A percentile compares a stretch with the other conserved stretches of the same genome.
phyloP scores from a whole-genome alignment of 2,113 vertebrate species.

The Mesitornis unicolor region DNA sequence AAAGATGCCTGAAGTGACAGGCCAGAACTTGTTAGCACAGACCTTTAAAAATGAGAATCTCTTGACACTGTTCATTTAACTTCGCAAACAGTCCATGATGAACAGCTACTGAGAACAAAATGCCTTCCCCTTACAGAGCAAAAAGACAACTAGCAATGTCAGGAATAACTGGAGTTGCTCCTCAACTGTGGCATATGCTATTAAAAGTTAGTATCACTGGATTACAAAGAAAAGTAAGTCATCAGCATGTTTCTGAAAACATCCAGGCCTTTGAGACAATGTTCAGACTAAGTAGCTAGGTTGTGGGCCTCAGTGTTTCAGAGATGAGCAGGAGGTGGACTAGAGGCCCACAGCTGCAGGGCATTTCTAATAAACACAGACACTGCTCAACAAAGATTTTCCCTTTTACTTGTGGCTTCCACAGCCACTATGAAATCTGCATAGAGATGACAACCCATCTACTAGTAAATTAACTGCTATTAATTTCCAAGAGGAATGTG shows the following conservation, averaged over 20 bases:
- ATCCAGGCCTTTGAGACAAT: neutral
- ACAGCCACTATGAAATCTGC: neutral
- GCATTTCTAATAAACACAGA: neutral
- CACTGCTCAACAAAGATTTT: neutral
- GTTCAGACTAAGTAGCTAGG: neutral
- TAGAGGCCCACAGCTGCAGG: neutral
- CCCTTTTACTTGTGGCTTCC: neutral
- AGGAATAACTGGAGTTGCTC: neutral
- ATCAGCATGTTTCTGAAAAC: neutral
- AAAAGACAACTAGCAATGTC: neutral
- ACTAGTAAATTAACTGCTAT: neutral
- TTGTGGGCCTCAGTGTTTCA: neutral
- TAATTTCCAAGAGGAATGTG: neutral
- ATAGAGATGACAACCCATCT: neutral
- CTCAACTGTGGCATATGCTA: neutral
- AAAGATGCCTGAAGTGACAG: neutral
- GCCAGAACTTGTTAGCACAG: neutral
- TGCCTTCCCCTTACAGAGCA: neutral
- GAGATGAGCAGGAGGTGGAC: neutral
- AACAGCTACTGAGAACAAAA: neutral
- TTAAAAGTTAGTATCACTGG: neutral
- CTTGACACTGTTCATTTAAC: neutral
- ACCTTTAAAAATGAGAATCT: neutral
- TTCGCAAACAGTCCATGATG: neutral
- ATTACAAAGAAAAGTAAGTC: neutral